Base-by-base conservation (phyloP, 1,140 invertebrate genomes). In the Leucophenga varia region DNA sequence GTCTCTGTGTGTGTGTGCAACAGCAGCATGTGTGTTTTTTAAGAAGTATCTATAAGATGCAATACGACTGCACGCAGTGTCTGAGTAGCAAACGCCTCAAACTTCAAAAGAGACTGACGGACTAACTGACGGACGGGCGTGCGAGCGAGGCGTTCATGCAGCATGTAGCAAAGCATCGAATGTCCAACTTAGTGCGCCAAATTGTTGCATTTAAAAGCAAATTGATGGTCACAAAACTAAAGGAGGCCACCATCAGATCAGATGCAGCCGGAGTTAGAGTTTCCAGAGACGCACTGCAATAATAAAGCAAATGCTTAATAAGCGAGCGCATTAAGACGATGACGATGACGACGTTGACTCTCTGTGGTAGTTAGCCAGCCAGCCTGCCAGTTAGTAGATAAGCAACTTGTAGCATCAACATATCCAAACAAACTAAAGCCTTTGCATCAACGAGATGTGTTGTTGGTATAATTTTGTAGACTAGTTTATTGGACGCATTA, bases 401-500 rank as follows among this genome's bases (percentile, higher is more conserved):
- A 7, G 6, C 4, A 16, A 14, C 40, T n/a, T n/a, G 40, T n/a
- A 40, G 1, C n/a, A 41, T n/a, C 38, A 43, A 55, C 52, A 20
- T 40, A 54, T n/a, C n/a, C 43, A 41, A 40, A 19, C 6, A n/a
- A 17, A 6, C 59, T 63, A 68, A 67, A 52, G n/a, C n/a, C 63
- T n/a, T n/a, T n/a, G n/a, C n/a, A n/a, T n/a, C 63, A 68, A 67
- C 63, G 63, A n/a, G n/a, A 67, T 65, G 64, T 67, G 63, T 67
- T 39, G 25, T 35, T 71, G 61, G 61, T 69, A 69, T 67, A 72
- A 70, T 72, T 73, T 73, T 70, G 63, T 73, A 68, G 58, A 68
- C 57, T 68, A 70, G 63, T 73, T 73, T 73, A 73, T 73, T 73
- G 70, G 65, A 70, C 70, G 70, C 70, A 73, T 73, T 73, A 73